These are phyloP conservation scores for Ceratotherium simum DNA, from an alignment of 2,113 vertebrate species.

Conservation along the genomic window DNA sequence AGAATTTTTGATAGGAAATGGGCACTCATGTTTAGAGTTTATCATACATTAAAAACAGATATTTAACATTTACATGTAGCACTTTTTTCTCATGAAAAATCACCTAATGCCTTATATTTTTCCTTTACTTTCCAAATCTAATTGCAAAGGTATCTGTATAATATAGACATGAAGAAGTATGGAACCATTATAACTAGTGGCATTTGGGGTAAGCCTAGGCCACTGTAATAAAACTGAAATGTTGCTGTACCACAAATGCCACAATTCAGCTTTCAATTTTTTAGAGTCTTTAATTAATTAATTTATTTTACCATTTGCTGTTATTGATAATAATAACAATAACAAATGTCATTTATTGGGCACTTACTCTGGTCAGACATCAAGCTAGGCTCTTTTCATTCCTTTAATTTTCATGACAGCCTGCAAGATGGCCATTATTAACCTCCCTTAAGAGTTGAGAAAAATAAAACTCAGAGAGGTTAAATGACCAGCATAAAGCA, in stretches of 20 bases:
- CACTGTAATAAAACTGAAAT: background rate
- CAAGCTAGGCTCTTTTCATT: background rate
- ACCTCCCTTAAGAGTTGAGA: background rate
- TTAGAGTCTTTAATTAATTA: background rate
- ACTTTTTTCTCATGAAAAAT: background rate
- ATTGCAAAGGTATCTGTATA: background rate
- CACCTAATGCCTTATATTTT: background rate
- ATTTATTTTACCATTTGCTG: background rate
- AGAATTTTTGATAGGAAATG: constrained; percentile 36
- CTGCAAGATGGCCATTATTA: background rate
- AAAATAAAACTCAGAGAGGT: background rate
- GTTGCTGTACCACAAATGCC: background rate
- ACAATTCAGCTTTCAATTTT: background rate
- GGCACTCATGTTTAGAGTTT: background rate
- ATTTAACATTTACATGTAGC: constrained; percentile 51
- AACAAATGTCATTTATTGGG: background rate
- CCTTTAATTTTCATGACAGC: background rate
- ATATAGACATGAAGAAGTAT: background rate
- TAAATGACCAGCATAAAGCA: background rate
- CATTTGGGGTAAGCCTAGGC: background rate
- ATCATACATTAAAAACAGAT: constrained; percentile 54
- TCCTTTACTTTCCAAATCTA: background rate
- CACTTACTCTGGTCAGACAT: background rate
- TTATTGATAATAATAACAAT: background rate
- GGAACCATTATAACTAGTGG: background rate